Conservation (phyloP, 2,888 invertebrate genomes). For the Acleris emargana region DNA sequence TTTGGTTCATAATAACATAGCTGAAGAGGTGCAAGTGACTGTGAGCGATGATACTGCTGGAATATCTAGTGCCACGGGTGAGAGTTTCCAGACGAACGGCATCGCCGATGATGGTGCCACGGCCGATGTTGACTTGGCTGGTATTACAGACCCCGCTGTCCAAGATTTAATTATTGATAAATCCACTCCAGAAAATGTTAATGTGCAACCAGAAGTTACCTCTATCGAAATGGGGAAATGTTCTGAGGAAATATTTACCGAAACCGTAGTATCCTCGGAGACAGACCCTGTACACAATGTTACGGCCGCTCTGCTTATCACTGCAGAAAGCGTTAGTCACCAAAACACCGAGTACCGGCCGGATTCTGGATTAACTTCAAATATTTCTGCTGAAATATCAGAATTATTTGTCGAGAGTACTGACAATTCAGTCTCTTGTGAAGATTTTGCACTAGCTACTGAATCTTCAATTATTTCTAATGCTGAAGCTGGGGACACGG, state of each 20-base stretch:
- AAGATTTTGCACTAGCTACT: conserved; percentile 41
- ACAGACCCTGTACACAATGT: conserved; percentile 3
- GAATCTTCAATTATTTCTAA: conserved; percentile 41
- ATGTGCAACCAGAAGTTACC: not conserved
- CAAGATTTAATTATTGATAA: conserved; percentile 17
- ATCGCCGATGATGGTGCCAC: conserved; percentile 49
- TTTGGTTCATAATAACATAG: conserved; percentile 46
- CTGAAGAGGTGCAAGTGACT: conserved; percentile 55
- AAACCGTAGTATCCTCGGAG: conserved; percentile 13
- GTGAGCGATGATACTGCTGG: conserved; percentile 47
- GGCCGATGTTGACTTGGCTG: conserved; percentile 17
- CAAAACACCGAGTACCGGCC: conserved; percentile 12
- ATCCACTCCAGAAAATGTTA: conserved; percentile 10
- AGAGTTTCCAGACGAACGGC: conserved; percentile 71
- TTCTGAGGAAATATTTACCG: conserved; percentile 8
- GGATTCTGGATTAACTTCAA: conserved; percentile 20
- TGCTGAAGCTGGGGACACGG: conserved; percentile 48
- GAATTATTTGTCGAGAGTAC: conserved; percentile 32
- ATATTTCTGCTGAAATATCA: conserved; percentile 24
- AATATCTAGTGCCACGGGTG: conserved; percentile 52
- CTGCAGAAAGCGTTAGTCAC: conserved; percentile 5
- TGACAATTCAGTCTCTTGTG: conserved; percentile 38
- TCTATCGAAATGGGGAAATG: conserved; percentile 1
- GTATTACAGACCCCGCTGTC: conserved; percentile 2
- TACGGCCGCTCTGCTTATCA: not conserved